Percentiles rank a stretch among this genome's conserved stretches.
Evolutionary conservation across 2,888 invertebrate species (phyloP).

Genomic region (Altica lythri): DNA sequence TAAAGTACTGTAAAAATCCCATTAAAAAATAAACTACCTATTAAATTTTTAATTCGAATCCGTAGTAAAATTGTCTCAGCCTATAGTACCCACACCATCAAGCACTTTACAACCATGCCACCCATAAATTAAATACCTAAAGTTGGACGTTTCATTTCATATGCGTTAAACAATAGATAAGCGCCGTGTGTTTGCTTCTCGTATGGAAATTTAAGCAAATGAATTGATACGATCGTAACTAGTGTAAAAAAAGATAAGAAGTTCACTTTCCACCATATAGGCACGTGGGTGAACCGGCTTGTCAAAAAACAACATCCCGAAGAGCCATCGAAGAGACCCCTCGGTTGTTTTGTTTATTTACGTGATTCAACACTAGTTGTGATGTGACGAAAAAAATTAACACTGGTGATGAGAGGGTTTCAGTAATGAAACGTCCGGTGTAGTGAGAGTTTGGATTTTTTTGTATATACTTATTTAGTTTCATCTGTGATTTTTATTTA

Average conservation of each 20-base stretch:
- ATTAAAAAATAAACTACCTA: too few species aligned
- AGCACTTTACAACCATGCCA: not conserved
- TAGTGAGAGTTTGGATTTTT: slow-evolving; percentile 3
- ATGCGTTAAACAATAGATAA: slow-evolving; percentile 31
- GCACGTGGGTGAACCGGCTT: slow-evolving; percentile 28
- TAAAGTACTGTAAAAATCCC: too few species aligned
- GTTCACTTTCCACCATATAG: not conserved
- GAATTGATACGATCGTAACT: slow-evolving; percentile 13
- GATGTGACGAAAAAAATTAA: not conserved
- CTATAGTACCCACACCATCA: slow-evolving; percentile 26
- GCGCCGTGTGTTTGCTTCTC: slow-evolving; percentile 15
- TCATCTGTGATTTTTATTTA: slow-evolving; percentile 6
- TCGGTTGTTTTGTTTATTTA: slow-evolving; percentile 19
- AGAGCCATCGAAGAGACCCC: slow-evolving; percentile 4
- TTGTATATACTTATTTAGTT: not conserved
- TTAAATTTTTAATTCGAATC: not conserved
- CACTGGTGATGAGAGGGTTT: not conserved
- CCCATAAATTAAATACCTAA: slow-evolving; percentile 22
- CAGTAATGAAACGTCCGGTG: not conserved
- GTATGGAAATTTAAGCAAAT: slow-evolving; percentile 22
- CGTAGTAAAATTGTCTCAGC: not conserved
- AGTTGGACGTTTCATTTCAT: slow-evolving; percentile 18
- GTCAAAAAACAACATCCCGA: not conserved
- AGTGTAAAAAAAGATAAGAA: slow-evolving; percentile 1
- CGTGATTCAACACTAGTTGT: slow-evolving; percentile 12